Evolutionary conservation across 2,888 invertebrate species (phyloP), one percentile per base, ranked within the genome.

Genomic region (Hydropsyche betteni): DNA sequence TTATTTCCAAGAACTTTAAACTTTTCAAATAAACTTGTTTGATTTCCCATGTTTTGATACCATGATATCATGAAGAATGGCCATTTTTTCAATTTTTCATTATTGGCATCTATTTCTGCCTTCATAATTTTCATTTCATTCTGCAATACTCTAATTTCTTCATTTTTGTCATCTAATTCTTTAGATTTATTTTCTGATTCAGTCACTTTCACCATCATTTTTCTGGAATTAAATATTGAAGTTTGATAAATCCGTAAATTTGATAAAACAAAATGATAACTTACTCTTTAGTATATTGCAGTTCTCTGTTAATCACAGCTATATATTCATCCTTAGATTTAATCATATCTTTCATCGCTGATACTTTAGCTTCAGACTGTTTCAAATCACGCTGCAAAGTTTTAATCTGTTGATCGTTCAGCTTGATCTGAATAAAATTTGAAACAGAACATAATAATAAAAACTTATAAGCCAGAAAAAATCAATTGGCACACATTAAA

Each of bases 281-380:
- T 82, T 5, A 84, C 84, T 82, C 80, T 24, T 80, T 81, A 77
- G 83, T 83, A 10, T 78, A 61, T 12, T 76, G 76, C 50, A 85
- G 82, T 38, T 81, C 80, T 14, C 82, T 82, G 10, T 78, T 77
- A 24, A 82, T 79, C 33, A 79, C 69, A 38, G 82, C 81, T 50
- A 85, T 80, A 64, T 79, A 72, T 0, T 71, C 71, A 77, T 81
- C 82, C 68, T 80, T 80, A 44, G 82, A 81, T 55, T 81, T 82
- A 0, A 82, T 81, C 50, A 83, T 82, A 0, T 81, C 80, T 44
- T 83, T 80, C 77, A 85, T 81, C 38, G 77, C 80, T n/a, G 79
- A 81, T 74, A 81, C 83, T 74, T 83, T 84, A 8, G 81, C 81
- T 79, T 84, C 84, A 0, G 84, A 83, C 44, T 5, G 38, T 55